phyloP scores from a whole-genome alignment of 2,797 vertebrate genomes.

The Notolepis coatsorum region DNA sequence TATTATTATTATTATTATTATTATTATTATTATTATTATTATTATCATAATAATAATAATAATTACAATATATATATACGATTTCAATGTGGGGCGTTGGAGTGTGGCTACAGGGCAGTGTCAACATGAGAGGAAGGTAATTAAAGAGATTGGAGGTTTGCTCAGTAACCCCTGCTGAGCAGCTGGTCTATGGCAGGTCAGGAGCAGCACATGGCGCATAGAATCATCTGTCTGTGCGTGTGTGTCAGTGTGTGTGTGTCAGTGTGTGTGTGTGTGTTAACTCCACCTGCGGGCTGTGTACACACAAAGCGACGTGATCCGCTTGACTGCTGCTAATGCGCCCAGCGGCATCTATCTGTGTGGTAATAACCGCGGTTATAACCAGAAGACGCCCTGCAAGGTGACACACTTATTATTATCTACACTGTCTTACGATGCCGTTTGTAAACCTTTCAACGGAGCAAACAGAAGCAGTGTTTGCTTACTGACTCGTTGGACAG shows the following conservation, averaged over 20 bases:
- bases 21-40: no score
- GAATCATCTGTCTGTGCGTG: slow-evolving; percentile 25
- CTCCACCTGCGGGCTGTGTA: slow-evolving; percentile 77
- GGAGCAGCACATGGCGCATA: slow-evolving; percentile 74
- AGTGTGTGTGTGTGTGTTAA: slow-evolving; percentile 31
- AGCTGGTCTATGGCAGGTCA: slow-evolving; percentile 79
- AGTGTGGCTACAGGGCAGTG: no score
- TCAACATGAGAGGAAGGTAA: slow-evolving; percentile 66
- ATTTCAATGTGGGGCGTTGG: no score
- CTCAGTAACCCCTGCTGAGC: slow-evolving; percentile 76
- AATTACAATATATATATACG: no score
- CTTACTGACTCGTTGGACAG: slow-evolving; percentile 65
- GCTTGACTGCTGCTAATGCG: slow-evolving; percentile 77
- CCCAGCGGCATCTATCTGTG: slow-evolving; percentile 70
- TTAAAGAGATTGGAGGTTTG: slow-evolving; percentile 80
- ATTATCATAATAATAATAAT: no score
- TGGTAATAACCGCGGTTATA: slow-evolving; percentile 51
- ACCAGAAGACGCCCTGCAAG: slow-evolving; percentile 13
- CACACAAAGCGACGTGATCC: slow-evolving; percentile 76
- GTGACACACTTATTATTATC: not conserved
- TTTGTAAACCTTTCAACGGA: slow-evolving; percentile 27
- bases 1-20: no score
- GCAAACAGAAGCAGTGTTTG: slow-evolving; percentile 60
- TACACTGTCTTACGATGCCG: slow-evolving; percentile 28
- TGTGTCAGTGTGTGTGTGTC: slow-evolving; percentile 18